phyloP scores from a whole-genome alignment of 1,140 invertebrate species.

The Coelopa frigida region DNA sequence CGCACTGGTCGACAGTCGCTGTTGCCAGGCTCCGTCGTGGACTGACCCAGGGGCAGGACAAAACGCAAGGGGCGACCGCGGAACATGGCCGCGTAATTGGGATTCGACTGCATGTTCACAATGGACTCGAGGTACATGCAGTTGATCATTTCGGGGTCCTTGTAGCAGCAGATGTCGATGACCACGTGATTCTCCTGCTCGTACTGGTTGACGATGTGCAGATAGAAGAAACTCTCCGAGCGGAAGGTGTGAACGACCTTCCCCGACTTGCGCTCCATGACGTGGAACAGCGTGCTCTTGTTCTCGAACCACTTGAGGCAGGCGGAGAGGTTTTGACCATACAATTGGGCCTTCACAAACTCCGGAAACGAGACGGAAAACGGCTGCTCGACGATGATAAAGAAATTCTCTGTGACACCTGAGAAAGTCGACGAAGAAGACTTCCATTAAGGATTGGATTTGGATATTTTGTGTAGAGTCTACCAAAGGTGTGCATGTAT shows the following conservation, averaged over 20 bases:
- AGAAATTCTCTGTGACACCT: conserved; percentile 70
- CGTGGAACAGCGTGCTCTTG: conserved; percentile 67
- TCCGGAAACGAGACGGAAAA: conserved; percentile 59
- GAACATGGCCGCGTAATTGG: conserved; percentile 72
- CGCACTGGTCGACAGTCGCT: background rate
- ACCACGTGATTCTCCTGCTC: conserved; percentile 64
- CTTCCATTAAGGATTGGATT: no score
- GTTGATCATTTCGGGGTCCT: conserved; percentile 71
- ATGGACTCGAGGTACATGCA: conserved; percentile 79
- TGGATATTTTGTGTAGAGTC: conserved; percentile 11
- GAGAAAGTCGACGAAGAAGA: conserved; percentile 33
- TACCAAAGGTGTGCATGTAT: conserved; percentile 86
- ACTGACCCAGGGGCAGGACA: conserved; percentile 50
- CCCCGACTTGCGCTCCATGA: conserved; percentile 59
- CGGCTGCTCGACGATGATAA: conserved; percentile 77
- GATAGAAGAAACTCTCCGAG: conserved; percentile 72
- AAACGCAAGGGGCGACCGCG: conserved; percentile 67
- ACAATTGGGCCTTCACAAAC: conserved; percentile 53
- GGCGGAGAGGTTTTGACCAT: conserved; percentile 54
- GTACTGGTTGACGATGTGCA: conserved; percentile 86
- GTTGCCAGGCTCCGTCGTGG: background rate
- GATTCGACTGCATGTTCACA: conserved; percentile 70
- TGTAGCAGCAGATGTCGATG: conserved; percentile 77
- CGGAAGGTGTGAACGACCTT: conserved; percentile 53
- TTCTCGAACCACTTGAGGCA: conserved; percentile 66